Evolutionary conservation across 2,888 invertebrate genomes (phyloP).

Genomic region (Nephrotoma guestfalica): DNA sequence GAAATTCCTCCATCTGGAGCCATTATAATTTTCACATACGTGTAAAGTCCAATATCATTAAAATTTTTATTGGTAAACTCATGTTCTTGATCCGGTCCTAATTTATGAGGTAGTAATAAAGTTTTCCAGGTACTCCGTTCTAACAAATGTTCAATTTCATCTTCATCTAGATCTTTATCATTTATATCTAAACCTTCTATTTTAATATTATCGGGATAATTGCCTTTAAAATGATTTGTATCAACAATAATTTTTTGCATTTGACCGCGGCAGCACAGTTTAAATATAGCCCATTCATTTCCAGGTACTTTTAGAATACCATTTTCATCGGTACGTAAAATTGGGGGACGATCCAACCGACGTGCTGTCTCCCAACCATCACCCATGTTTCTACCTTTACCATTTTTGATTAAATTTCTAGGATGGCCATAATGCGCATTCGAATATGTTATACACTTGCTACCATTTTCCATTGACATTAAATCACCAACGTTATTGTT

Average conservation of each 20-base stretch:
- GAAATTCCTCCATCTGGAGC: constrained; percentile 49
- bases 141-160: not conserved
- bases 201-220: constrained; percentile 44
- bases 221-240: constrained; percentile 48
- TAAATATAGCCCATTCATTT: constrained; percentile 46
- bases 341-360: constrained; percentile 41
- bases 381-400: constrained; percentile 38
- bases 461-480: constrained; percentile 38
- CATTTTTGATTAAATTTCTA: constrained; percentile 40
- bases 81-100: constrained; percentile 33
- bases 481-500: constrained; percentile 34
- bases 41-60: constrained; percentile 28
- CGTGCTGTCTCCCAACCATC: constrained; percentile 55
- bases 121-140: constrained; percentile 3
- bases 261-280: constrained; percentile 38
- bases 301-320: constrained; percentile 43
- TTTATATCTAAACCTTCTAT: constrained; percentile 36
- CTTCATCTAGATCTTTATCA: constrained; percentile 18
- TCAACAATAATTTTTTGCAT: constrained; percentile 40
- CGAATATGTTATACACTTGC: constrained; percentile 40
- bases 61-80: constrained; percentile 28
- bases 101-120: constrained; percentile 22
- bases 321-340: constrained; percentile 37
- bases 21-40: constrained; percentile 42
- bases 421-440: constrained; percentile 52